Evolutionary conservation across 2,113 vertebrate genomes (phyloP).

Genomic region (Fukomys damarensis): DNA sequence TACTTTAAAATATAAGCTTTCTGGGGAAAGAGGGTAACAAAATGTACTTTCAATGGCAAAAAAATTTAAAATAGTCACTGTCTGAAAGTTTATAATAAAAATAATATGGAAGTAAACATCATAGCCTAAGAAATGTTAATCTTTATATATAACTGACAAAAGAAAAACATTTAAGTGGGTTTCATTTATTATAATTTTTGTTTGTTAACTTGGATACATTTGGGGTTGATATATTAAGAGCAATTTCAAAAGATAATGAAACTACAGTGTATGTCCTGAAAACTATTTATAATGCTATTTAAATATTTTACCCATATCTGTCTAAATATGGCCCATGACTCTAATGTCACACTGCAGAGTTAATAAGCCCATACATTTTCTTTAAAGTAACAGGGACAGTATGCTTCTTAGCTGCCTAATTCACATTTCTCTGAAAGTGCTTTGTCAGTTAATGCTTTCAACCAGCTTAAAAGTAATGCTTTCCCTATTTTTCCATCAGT

Average conservation of each 20-base stretch:
- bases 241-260: conserved; percentile 49
- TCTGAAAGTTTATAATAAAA: conserved; percentile 22
- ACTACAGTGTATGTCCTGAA: not conserved
- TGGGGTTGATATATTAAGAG: conserved; percentile 44
- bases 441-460: conserved; percentile 60
- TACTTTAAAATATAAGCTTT: conserved; percentile 30
- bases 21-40: not conserved
- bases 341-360: not conserved
- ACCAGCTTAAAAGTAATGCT: conserved; percentile 55
- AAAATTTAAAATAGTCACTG: not conserved
- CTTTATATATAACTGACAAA: not conserved
- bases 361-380: not conserved
- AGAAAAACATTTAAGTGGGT: conserved; percentile 26
- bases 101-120: not conserved
- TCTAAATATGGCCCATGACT: not conserved
- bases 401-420: conserved; percentile 12
- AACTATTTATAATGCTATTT: conserved; percentile 3
- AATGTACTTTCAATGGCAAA: not conserved
- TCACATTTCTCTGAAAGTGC: conserved; percentile 46
- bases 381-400: not conserved
- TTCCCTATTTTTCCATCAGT: conserved; percentile 67
- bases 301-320: conserved; percentile 15
- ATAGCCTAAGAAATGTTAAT: not conserved
- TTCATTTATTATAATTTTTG: conserved; percentile 37
- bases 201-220: conserved; percentile 23